Percentiles rank a stretch among this genome's conserved stretches.
Evolutionary conservation across 2,113 vertebrate species (phyloP).

Genomic region (Aepyceros melampus): DNA sequence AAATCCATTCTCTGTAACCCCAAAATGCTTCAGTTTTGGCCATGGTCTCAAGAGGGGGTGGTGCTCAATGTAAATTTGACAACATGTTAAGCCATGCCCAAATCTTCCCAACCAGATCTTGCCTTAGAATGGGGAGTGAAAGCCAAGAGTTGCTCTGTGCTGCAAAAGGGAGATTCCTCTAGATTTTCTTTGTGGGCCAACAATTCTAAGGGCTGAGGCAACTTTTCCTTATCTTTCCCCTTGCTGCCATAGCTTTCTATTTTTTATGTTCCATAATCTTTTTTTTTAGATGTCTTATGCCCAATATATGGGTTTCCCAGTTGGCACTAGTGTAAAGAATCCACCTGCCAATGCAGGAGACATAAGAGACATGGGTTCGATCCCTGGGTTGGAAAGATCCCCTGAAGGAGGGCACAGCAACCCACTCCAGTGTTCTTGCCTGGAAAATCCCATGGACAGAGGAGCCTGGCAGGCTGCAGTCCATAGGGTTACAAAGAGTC

Average conservation of each 20-base stretch:
- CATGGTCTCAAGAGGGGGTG: background rate
- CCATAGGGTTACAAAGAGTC: background rate
- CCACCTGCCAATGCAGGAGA: background rate
- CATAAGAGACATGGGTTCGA: background rate
- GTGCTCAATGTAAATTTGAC: background rate
- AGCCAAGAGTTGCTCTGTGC: background rate
- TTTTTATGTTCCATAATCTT: background rate
- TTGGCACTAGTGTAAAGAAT: background rate
- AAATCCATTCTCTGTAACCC: background rate
- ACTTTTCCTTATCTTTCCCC: background rate
- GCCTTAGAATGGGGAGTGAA: background rate
- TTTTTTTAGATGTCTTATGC: background rate
- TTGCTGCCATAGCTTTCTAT: background rate
- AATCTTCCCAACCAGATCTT: background rate
- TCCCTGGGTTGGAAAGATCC: background rate
- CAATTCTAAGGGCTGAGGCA: background rate
- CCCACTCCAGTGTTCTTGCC: background rate
- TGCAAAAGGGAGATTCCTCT: background rate
- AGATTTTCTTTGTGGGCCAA: background rate
- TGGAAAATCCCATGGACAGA: background rate
- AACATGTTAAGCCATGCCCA: background rate
- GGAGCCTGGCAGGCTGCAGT: background rate
- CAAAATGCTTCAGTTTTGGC: background rate
- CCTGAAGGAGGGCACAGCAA: background rate
- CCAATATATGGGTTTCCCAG: background rate